These are phyloP conservation scores for Synergus umbraculus DNA, from an alignment of 2,888 invertebrate species.

Conservation along the genomic window DNA sequence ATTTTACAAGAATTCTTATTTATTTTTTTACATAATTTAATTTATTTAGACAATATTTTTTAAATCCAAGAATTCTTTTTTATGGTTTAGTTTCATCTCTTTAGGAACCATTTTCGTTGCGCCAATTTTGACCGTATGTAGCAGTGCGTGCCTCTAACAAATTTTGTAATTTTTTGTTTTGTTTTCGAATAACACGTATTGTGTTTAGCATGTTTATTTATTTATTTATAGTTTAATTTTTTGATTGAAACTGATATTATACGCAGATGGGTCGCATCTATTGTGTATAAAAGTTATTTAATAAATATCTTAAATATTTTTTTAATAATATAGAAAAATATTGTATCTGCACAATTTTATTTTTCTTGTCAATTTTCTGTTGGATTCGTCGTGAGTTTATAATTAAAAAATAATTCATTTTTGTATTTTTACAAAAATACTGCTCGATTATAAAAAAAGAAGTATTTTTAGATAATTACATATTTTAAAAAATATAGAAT, in stretches of 20 bases:
- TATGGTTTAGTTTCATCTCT: background rate
- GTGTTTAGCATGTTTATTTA: slow-evolving; percentile 22
- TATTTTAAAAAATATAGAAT: too few relatives aligned
- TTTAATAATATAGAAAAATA: background rate
- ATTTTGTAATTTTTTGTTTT: slow-evolving; percentile 23
- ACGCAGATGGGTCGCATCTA: background rate
- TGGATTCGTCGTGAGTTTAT: too few relatives aligned
- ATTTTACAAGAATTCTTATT: too few relatives aligned
- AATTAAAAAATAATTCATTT: background rate
- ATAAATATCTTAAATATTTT: background rate
- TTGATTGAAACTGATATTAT: background rate
- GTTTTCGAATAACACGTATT: slow-evolving; percentile 23
- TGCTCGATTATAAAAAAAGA: background rate
- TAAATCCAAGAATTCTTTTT: background rate
- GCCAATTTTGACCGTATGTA: slow-evolving; percentile 20
- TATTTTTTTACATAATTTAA: too few relatives aligned
- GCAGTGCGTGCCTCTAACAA: slow-evolving; percentile 18
- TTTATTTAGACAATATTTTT: too few relatives aligned
- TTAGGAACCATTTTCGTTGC: slow-evolving; percentile 9
- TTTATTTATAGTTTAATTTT: background rate
- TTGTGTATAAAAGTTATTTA: background rate
- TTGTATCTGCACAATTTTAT: background rate
- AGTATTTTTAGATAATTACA: too few relatives aligned
- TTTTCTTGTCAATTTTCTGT: too few relatives aligned
- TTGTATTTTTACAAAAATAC: background rate